Base-by-base conservation (phyloP, 1,140 invertebrate genomes). In the Bombus haemorrhoidalis region DNA sequence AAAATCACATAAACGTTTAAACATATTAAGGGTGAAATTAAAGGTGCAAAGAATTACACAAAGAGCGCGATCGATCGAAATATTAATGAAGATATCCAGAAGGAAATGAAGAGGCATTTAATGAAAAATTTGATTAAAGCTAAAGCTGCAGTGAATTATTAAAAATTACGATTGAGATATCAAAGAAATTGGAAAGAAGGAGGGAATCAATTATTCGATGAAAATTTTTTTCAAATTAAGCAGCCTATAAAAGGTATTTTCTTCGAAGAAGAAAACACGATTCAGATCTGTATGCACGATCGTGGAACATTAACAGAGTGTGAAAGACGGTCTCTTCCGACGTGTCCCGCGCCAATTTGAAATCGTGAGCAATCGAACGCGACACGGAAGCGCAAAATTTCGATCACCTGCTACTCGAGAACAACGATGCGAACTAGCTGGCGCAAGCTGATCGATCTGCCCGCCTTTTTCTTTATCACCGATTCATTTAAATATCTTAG, bases 341-440 rank as follows among this genome's bases (percentile, higher is more conserved):
- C n/a, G 34, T 25, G 34, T n/a, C 25, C 39, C 10, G 34, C 74
- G 34, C 3, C 6, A 75, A 59, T 28, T 76, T 32, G 73, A 28
- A 57, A 15, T 75, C 13, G 34, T 59, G 74, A 76, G 74, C 74
- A 76, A 76, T n/a, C 59, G 74, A 59, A 59, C 77, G 62, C n/a
- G 62, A 47, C 39, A 66, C n/a, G 62, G 62, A 77, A 78, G 22
- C 39, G 57, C n/a, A 43, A 25, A 68, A 34, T 66, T 34, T 79
- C n/a, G n/a, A 13, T 43, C 37, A 43, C 15, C 18, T 77, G 13
- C 25, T 62, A 28, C 10, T 76, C 34, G 34, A 78, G 76, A 78
- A 78, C 76, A 78, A 78, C 62, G 62, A 66, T 79, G 77, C 62
- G 32, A 79, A 79, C 28, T 79, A 66, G 32, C 25, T 28, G 47